Base-by-base conservation (phyloP, 1,140 invertebrate species). In the Aphelenchoides besseyi region DNA sequence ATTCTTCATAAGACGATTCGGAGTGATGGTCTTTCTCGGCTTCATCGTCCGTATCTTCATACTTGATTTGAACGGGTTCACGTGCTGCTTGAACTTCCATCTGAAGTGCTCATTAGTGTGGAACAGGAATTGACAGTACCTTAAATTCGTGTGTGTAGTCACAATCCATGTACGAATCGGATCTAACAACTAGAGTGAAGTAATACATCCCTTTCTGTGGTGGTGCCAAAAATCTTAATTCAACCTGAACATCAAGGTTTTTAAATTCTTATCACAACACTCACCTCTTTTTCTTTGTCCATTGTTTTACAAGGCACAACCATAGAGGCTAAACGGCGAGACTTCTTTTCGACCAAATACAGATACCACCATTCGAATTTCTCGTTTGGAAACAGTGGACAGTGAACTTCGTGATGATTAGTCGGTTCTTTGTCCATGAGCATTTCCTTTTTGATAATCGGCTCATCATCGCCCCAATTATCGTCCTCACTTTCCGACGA, bases 291-390 rank as follows among this genome's bases (percentile, higher is more conserved):
- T 62, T 85, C 82, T 52, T 85, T 79, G 35, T 88, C 86, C 12
- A 90, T 78, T 71, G 86, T 88, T 29, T 87, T 88, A n/a, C 97
- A 89, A 77, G 95, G 90, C 83, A 92, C 91, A 48, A 95, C 94
- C 61, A 91, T 90, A 41, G 95, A 95, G 26, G 97, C 88, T 57
- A 98, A 86, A 57, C 91, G 91, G 74, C 90, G 90, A 71, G 90
- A 91, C 86, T 97, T 97, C 69, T 92, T 89, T 87, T 98, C 95
- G 85, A 92, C 91, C 70, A 98, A 90, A 86, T 98, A 98, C 28
- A 95, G 91, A 94, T 95, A 98, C 96, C 96, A 99, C 85, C 92
- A 97, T 86, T 99, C 96, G 85, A 97, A 95, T 86, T 98, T 98
- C 76, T 94, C 92, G 88, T 92, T 90, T 3, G 96, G 93, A 86